phyloP scores from a whole-genome alignment of 1,140 invertebrate genomes.

The Zaprionus tsacasi region DNA sequence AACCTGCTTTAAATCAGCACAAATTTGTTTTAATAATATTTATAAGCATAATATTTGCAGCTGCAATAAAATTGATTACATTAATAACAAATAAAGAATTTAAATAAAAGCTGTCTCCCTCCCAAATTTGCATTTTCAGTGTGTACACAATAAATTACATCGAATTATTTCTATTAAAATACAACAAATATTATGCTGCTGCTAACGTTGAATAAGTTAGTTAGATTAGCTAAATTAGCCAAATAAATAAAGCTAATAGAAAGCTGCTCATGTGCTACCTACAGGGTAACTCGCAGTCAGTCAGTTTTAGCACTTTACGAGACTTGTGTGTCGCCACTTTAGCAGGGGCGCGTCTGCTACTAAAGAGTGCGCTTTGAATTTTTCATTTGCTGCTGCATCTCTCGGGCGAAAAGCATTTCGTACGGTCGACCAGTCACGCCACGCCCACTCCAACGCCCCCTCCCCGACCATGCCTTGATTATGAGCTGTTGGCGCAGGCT shows the following conservation, averaged over 20 bases:
- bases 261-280: neutral
- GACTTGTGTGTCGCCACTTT: slow-evolving; percentile 16
- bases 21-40: neutral
- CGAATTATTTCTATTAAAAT: neutral
- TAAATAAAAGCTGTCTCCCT: neutral
- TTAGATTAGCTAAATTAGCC: neutral
- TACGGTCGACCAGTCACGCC: slow-evolving; percentile 18
- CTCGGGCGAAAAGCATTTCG: slow-evolving; percentile 27
- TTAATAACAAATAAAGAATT: neutral
- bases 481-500: slow-evolving; percentile 49
- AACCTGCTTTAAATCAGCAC: neutral
- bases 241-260: neutral
- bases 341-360: slow-evolving; percentile 4
- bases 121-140: neutral
- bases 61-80: neutral
- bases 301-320: neutral
- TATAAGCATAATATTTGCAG: neutral
- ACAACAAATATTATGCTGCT: neutral
- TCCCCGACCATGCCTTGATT: slow-evolving; percentile 37
- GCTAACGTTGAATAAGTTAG: neutral
- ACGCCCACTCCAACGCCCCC: neutral
- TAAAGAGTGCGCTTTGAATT: slow-evolving; percentile 59
- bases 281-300: neutral
- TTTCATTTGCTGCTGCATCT: slow-evolving; percentile 47
- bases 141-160: neutral